Evolutionary conservation across 1,140 invertebrate genomes (phyloP).

Genomic region (Drosophila pseudoananassae): DNA sequence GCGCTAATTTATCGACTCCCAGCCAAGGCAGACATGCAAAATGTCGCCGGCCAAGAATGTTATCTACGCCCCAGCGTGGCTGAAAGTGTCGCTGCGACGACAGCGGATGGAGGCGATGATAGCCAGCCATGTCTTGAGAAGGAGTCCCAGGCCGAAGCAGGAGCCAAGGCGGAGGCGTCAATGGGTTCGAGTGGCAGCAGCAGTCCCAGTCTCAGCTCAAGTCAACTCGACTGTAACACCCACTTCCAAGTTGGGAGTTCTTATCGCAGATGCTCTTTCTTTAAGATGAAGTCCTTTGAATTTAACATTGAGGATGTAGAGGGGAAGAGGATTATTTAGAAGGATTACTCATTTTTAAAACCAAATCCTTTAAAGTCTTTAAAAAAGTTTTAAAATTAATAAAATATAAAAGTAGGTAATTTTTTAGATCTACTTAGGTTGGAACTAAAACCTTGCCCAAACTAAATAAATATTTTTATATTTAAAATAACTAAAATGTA

Average conservation of each 20-base stretch:
- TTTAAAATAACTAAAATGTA: neutral
- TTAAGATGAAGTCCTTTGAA: neutral
- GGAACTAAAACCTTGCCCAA: no score
- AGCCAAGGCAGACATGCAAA: constrained; percentile 45
- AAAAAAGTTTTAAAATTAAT: no score
- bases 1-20: constrained; percentile 59
- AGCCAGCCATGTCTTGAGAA: constrained; percentile 18
- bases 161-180: constrained; percentile 54
- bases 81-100: constrained; percentile 59
- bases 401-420: no score
- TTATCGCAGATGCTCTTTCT: constrained; percentile 29
- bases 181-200: constrained; percentile 42
- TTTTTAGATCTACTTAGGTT: neutral
- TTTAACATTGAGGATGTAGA: neutral
- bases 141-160: constrained; percentile 6
- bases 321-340: no score
- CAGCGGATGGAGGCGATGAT: constrained; percentile 17
- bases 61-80: constrained; percentile 53
- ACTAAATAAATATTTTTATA: neutral
- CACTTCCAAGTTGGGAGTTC: constrained; percentile 36
- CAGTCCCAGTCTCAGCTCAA: constrained; percentile 6
- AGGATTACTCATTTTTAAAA: no score
- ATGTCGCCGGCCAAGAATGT: constrained; percentile 57
- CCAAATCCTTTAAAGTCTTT: no score
- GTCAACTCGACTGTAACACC: constrained; percentile 34